These are phyloP conservation scores for Nothobranchius furzeri DNA, from an alignment of 2,113 vertebrate species.

Conservation along the genomic window DNA sequence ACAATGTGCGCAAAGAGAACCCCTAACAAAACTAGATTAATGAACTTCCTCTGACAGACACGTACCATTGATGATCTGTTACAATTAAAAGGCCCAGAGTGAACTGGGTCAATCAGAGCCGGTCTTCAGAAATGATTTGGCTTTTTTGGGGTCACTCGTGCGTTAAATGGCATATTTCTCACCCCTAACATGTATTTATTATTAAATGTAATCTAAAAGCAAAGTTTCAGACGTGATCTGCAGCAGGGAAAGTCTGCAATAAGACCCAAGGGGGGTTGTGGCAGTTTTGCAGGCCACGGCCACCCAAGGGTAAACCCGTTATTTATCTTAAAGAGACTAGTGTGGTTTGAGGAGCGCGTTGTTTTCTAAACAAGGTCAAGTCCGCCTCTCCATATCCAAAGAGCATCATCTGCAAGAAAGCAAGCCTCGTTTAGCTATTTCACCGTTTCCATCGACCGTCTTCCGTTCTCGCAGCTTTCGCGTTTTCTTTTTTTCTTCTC, in stretches of 20 bases:
- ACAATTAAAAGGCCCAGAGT: no score
- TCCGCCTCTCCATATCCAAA: constrained; percentile 66
- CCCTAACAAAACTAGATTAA: background rate
- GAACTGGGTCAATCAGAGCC: no score
- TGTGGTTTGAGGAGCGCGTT: constrained; percentile 25
- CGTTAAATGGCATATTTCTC: background rate
- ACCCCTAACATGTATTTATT: no score
- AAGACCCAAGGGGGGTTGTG: constrained; percentile 40
- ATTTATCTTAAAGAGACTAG: constrained; percentile 29
- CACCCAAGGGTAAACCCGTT: constrained; percentile 41
- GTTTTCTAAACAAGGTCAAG: constrained; percentile 57
- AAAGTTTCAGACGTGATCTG: constrained; percentile 51
- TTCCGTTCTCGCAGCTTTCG: constrained; percentile 53
- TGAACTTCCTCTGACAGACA: background rate
- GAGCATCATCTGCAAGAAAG: constrained; percentile 68
- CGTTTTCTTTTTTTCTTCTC: constrained; percentile 1
- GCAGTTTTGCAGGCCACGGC: constrained; percentile 61
- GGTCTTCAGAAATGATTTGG: background rate
- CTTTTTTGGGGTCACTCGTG: background rate
- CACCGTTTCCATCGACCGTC: constrained; percentile 55
- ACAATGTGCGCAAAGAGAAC: constrained; percentile 16
- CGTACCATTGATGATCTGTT: constrained; percentile 8
- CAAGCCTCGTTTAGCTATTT: constrained; percentile 52
- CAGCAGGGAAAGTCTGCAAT: constrained; percentile 49
- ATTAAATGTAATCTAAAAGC: constrained; percentile 4